Evolutionary conservation across 2,113 vertebrate species (phyloP).

Genomic region (Phodopus roborovskii): DNA sequence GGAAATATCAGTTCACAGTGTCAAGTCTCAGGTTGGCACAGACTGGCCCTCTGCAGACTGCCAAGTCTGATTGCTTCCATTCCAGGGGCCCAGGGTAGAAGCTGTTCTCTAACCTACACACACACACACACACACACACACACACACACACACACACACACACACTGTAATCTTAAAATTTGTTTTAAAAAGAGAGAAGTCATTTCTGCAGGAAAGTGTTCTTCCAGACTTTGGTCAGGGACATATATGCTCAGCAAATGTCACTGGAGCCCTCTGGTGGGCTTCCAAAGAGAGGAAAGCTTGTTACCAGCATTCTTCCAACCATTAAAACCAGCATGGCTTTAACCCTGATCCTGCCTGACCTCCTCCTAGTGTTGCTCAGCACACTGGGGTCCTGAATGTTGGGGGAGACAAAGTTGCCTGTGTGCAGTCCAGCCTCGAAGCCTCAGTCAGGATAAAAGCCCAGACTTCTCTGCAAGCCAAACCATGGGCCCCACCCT

Average conservation of each 20-base stretch:
- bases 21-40: not conserved
- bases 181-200: not conserved
- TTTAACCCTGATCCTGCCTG: not conserved
- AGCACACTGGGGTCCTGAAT: not conserved
- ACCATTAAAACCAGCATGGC: not conserved
- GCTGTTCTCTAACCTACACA: not conserved
- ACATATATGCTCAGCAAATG: not conserved
- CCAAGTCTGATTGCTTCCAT: not conserved
- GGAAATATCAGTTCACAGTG: not conserved
- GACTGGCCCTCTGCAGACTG: not conserved
- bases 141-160: not conserved
- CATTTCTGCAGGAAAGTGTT: not conserved
- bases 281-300: not conserved
- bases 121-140: no score
- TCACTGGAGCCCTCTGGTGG: not conserved
- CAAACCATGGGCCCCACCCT: not conserved
- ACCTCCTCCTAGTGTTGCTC: not conserved
- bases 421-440: not conserved
- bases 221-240: not conserved
- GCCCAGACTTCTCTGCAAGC: not conserved
- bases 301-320: not conserved
- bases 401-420: not conserved
- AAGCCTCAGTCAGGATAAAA: not conserved
- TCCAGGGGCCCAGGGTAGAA: not conserved
- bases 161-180: not conserved